Base-by-base conservation (phyloP, 2,888 invertebrate genomes). In the Acanthosepion lycidas region DNA sequence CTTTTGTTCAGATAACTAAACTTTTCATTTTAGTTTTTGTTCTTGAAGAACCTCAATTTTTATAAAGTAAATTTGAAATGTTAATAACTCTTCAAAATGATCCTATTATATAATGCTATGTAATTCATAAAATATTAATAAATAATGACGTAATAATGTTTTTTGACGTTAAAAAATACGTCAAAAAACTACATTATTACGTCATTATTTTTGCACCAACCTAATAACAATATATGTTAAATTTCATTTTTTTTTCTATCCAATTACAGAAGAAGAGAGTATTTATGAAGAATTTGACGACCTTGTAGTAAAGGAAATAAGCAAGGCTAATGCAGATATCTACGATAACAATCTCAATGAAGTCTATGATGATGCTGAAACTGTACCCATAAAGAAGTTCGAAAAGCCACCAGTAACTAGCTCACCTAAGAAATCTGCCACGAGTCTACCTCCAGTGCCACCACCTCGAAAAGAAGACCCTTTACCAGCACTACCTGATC, bases 231-330 rank as follows among this genome's bases (percentile, higher is more conserved):
- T n/a, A n/a, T 42, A 42, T 42, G 42, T 42, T 42, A 42, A 42
- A 26, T 64, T 23, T 64, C 26, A 26, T 6, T 26, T 64, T 64
- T 64, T 78, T 78, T 78, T 3, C 1, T 12, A n/a, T n/a, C 18
- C 9, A n/a, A 51, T 92, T 94, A 23, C 95, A 95, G 49, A 94
- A 95, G 95, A 95, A 59, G 96, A 96, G 23, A 96, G 96, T 51
- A 94, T 96, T 53, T 96, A 96, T 95, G 96, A 96, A 94, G 96
- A 95, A 59, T 95, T 95, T 91, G 95, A 94, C 20, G 95, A 94
- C 55, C 95, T 95, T 6, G 64, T 93, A 15, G 92, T 78, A 12
- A 64, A 59, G 95, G n/a, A 94, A 94, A 94, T 94, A 42, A 33
- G 94, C 94, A 49, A 48, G 78, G 49, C 48, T 92, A n/a, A 48